These are phyloP conservation scores for Hypsopygia costalis DNA, from an alignment of 2,888 invertebrate species.

Conservation along the genomic window DNA sequence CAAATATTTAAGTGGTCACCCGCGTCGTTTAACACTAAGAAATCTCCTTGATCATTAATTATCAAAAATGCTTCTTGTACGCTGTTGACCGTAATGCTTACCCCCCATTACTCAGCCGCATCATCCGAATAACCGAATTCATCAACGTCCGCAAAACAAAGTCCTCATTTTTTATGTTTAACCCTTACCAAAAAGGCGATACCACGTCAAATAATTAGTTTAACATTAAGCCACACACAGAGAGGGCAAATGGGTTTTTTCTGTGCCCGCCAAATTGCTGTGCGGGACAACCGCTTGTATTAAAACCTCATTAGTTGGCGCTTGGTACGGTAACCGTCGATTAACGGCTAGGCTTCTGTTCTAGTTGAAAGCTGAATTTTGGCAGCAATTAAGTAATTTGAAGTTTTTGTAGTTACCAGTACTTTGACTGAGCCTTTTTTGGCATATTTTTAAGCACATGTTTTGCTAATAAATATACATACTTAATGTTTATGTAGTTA, in stretches of 20 bases:
- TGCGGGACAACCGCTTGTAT: conserved; percentile 46
- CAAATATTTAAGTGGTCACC: too few species aligned
- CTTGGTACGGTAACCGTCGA: conserved; percentile 41
- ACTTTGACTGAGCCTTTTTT: too few species aligned
- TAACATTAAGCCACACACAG: conserved; percentile 64
- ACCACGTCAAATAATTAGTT: conserved; percentile 57
- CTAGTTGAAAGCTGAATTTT: conserved; percentile 16
- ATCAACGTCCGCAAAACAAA: conserved; percentile 10
- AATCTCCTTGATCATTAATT: neutral
- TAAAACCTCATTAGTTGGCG: conserved; percentile 67
- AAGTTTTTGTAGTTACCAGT: neutral
- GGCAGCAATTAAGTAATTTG: neutral
- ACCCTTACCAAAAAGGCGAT: conserved; percentile 24
- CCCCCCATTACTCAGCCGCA: conserved; percentile 27
- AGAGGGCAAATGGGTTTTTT: conserved; percentile 58
- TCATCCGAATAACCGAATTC: conserved; percentile 12
- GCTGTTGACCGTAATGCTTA: neutral
- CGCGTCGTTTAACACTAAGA: neutral
- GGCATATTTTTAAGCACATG: too few species aligned
- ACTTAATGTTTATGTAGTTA: too few species aligned
- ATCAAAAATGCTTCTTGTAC: conserved; percentile 1
- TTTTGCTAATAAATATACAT: too few species aligned
- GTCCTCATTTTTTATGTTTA: conserved; percentile 19
- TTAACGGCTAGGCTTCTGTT: conserved; percentile 37
- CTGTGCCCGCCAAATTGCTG: conserved; percentile 56